These are phyloP conservation scores for Glossosoma conforme DNA, from an alignment of 1,140 invertebrate genomes.

Conservation along the genomic window DNA sequence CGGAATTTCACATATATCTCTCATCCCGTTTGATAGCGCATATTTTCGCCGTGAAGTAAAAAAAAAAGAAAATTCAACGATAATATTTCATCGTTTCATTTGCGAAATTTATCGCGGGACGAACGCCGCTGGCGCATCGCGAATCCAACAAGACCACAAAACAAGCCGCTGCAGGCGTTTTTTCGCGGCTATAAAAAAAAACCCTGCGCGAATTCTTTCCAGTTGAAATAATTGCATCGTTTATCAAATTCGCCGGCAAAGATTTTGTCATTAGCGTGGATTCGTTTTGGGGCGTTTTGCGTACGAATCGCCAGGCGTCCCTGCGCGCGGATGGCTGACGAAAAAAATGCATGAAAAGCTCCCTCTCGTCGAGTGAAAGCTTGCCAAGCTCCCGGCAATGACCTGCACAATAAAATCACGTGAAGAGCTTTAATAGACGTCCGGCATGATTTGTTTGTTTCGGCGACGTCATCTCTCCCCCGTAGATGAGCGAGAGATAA, in stretches of 20 bases:
- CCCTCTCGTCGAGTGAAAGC: constrained; percentile 3
- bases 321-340: neutral
- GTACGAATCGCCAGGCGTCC: neutral
- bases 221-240: constrained; percentile 15
- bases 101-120: no score
- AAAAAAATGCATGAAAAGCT: constrained; percentile 10
- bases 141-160: neutral
- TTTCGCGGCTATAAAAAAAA: neutral
- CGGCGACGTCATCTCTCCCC: constrained; percentile 11
- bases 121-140: no score
- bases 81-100: no score
- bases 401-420: no score
- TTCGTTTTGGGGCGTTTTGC: constrained; percentile 25
- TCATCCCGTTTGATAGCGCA: no score
- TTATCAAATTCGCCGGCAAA: constrained; percentile 20
- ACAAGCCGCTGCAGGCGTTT: neutral
- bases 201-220: neutral
- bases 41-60: no score
- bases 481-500: no score
- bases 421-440: constrained; percentile 22
- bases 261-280: constrained; percentile 23
- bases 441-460: constrained; percentile 15
- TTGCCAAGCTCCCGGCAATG: constrained; percentile 19
- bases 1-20: no score
- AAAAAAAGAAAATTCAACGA: no score